Percentiles rank a stretch among this genome's conserved stretches.
phyloP scores from a whole-genome alignment of 2,888 invertebrate species.

The Pollenia griseotomentosa region DNA sequence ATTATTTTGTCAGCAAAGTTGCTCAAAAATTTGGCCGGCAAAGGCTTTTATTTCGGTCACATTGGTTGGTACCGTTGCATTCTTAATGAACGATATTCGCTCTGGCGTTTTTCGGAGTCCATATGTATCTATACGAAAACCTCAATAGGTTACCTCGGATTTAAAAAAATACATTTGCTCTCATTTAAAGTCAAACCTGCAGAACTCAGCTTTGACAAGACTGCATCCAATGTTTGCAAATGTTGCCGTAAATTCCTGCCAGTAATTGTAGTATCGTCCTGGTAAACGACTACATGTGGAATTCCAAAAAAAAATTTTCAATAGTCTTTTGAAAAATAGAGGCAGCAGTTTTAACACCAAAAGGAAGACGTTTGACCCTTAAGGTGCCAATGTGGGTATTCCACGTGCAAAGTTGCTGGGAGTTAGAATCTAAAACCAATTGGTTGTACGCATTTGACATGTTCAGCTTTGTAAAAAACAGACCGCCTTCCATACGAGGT shows the following conservation, averaged over 20 bases:
- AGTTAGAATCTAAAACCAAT: conserved; percentile 45
- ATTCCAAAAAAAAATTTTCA: conserved; percentile 32
- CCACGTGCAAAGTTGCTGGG: conserved; percentile 48
- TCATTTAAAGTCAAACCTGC: conserved; percentile 41
- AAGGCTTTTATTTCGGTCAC: conserved; percentile 47
- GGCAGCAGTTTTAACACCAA: conserved; percentile 32
- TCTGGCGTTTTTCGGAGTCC: conserved; percentile 38
- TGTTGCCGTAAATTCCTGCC: conserved; percentile 6
- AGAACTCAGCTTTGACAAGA: conserved; percentile 44
- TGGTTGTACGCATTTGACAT: conserved; percentile 50
- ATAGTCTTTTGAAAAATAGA: conserved; percentile 35
- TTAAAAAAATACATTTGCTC: conserved; percentile 66
- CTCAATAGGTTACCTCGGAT: conserved; percentile 50
- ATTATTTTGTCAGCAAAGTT: conserved; percentile 64
- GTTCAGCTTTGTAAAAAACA: conserved; percentile 42
- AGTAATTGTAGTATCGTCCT: conserved; percentile 43
- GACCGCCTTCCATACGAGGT: conserved; percentile 40
- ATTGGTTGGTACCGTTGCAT: conserved; percentile 40
- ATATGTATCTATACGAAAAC: conserved; percentile 43
- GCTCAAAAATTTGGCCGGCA: conserved; percentile 40
- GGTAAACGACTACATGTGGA: conserved; percentile 41
- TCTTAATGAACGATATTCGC: background rate
- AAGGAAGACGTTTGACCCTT: conserved; percentile 48
- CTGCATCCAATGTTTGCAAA: too few relatives aligned
- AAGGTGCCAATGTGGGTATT: conserved; percentile 56